Conservation (phyloP, 2,113 vertebrate species). For the Falcunculus frontatus region DNA sequence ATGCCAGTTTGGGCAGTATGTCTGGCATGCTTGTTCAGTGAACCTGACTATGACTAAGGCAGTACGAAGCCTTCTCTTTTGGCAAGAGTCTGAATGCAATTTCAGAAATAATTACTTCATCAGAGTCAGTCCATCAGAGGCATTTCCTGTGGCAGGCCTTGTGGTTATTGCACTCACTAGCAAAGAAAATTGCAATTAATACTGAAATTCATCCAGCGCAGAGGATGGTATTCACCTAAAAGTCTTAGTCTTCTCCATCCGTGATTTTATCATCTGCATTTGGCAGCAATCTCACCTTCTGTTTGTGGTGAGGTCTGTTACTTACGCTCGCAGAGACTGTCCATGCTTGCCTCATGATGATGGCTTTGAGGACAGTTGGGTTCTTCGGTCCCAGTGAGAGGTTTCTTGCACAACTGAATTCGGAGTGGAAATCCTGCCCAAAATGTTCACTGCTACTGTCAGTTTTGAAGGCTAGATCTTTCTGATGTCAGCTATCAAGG, state of each 20-base stretch:
- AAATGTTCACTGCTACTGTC: neutral
- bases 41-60: neutral
- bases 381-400: accelerated
- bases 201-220: neutral
- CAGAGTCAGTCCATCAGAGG: neutral
- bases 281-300: neutral
- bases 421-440: neutral
- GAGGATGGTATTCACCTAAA: neutral
- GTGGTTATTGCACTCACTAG: neutral
- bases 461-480: neutral
- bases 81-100: neutral
- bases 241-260: neutral
- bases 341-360: accelerated
- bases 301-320: neutral
- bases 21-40: neutral
- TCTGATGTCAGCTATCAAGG: neutral
- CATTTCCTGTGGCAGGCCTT: neutral
- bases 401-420: neutral
- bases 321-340: accelerated
- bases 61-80: neutral
- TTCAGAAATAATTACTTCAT: neutral
- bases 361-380: neutral
- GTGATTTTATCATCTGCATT: neutral
- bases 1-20: neutral
- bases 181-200: neutral